Evolutionary conservation across 2,888 invertebrate genomes (phyloP).

Genomic region (Pycnomerus fuliginosus): DNA sequence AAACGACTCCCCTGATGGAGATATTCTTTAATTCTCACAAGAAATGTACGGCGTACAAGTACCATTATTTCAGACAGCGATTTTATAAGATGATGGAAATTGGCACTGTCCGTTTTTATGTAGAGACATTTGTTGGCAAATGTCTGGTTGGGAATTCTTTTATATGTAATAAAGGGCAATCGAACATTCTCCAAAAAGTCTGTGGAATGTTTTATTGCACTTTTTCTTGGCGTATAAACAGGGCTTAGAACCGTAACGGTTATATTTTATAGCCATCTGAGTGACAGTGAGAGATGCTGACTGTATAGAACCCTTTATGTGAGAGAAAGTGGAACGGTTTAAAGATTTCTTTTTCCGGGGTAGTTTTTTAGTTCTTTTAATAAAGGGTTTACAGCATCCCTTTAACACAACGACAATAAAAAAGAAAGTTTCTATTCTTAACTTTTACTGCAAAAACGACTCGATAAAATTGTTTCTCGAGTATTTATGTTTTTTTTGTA

Average conservation of each 20-base stretch:
- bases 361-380: conserved; percentile 35
- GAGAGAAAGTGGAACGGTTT: conserved; percentile 39
- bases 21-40: too few relatives aligned
- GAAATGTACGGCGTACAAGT: neutral
- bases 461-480: conserved; percentile 15
- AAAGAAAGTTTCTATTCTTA: conserved; percentile 38
- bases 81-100: conserved; percentile 30
- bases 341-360: conserved; percentile 29
- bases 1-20: too few relatives aligned
- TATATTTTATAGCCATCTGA: conserved; percentile 44
- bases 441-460: conserved; percentile 34
- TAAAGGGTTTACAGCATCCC: conserved; percentile 39
- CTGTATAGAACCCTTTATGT: conserved; percentile 34
- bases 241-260: conserved; percentile 42
- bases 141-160: conserved; percentile 41
- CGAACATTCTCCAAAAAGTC: conserved; percentile 24
- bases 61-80: neutral
- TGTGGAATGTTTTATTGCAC: conserved; percentile 38
- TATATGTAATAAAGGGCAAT: conserved; percentile 33
- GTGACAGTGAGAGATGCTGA: conserved; percentile 30
- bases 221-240: conserved; percentile 40
- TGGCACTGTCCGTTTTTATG: conserved; percentile 5
- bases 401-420: conserved; percentile 32
- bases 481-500: conserved; percentile 36
- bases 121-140: conserved; percentile 27